phyloP scores from a whole-genome alignment of 2,113 vertebrate species.

The Albula glossodonta region DNA sequence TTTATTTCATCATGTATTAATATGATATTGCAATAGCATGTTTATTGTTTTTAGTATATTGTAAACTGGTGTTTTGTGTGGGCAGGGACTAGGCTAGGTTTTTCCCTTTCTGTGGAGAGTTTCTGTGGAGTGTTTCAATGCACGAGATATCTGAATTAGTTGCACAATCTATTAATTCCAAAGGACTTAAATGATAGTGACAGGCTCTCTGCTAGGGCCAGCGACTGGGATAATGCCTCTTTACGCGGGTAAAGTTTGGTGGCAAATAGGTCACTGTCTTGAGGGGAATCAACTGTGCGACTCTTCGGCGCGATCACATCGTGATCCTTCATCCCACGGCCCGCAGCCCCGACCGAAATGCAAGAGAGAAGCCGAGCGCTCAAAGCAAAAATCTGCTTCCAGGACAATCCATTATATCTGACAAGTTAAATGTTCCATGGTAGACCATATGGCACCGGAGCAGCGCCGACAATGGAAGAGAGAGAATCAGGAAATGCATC shows the following conservation, averaged over 20 bases:
- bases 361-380: constrained; percentile 77
- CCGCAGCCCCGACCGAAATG: constrained; percentile 72
- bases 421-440: constrained; percentile 92
- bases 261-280: constrained; percentile 74
- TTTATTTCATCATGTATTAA: not conserved
- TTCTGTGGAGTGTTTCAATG: not conserved
- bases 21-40: not conserved
- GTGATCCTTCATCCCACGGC: constrained; percentile 76
- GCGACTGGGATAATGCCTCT: constrained; percentile 68
- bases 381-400: constrained; percentile 85
- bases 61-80: not conserved
- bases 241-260: constrained; percentile 67
- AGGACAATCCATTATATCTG: constrained; percentile 89
- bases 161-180: constrained; percentile 66
- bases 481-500: constrained; percentile 80
- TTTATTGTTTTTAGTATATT: not conserved
- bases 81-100: not conserved
- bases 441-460: constrained; percentile 84
- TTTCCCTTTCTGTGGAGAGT: not conserved
- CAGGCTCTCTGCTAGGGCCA: constrained; percentile 68
- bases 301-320: constrained; percentile 63
- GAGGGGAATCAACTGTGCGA: constrained; percentile 65
- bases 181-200: constrained; percentile 70
- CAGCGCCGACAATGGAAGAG: constrained; percentile 70
- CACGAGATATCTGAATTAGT: constrained; percentile 50